A percentile compares a stretch with the other conserved stretches of the same genome.
Evolutionary conservation across 2,888 invertebrate genomes (phyloP).

Genomic region (Pherbina coryleti): DNA sequence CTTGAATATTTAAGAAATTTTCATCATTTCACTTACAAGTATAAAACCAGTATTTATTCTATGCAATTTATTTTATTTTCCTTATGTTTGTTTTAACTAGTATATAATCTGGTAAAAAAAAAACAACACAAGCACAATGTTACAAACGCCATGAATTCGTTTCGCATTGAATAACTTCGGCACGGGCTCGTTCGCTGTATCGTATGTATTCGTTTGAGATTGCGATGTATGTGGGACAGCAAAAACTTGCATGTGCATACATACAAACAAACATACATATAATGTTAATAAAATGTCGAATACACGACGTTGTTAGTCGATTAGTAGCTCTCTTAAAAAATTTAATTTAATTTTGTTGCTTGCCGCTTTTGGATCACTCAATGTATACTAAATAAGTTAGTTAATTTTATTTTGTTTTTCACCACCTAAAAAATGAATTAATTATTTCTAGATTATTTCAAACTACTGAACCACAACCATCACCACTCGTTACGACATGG

Average conservation of each 20-base stretch:
- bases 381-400: too few relatives aligned
- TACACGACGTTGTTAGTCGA: background rate
- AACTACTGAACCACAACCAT: background rate
- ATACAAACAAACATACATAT: background rate
- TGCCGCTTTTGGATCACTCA: background rate
- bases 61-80: too few relatives aligned
- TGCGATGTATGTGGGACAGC: background rate
- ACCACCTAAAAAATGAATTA: background rate
- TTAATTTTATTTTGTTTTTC: background rate
- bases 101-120: background rate
- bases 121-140: background rate
- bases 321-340: background rate
- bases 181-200: constrained; percentile 14
- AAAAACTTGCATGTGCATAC: background rate
- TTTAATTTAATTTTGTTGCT: background rate
- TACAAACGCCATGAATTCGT: constrained; percentile 13
- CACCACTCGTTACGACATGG: constrained; percentile 13
- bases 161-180: constrained; percentile 9
- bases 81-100: background rate
- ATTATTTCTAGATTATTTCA: constrained; percentile 5
- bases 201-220: constrained; percentile 18
- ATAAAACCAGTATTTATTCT: too few relatives aligned
- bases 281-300: background rate
- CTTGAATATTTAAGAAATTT: too few relatives aligned
- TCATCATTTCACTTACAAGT: too few relatives aligned